Evolutionary conservation across 2,113 vertebrate species (phyloP).

Genomic region (Raphicerus campestris): DNA sequence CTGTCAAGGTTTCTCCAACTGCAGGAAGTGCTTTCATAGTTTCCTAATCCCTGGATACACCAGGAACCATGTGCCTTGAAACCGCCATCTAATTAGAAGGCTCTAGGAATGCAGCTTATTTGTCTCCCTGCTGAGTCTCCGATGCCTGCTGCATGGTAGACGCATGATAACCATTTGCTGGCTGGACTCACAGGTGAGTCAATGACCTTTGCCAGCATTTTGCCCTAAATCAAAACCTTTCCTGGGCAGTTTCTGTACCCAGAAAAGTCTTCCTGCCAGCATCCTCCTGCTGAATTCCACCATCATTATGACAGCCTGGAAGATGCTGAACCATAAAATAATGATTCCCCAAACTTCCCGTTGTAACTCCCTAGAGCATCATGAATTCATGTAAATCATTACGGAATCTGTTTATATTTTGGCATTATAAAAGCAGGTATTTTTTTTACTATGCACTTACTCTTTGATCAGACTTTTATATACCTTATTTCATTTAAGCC

Average conservation of each 20-base stretch:
- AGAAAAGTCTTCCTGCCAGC: not conserved
- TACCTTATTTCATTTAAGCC: slow-evolving; percentile 42
- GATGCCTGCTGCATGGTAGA: not conserved
- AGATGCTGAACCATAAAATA: slow-evolving; percentile 32
- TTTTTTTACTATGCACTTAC: slow-evolving; percentile 10
- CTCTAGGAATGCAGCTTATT: not conserved
- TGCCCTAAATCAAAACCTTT: not conserved
- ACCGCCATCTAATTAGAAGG: not conserved
- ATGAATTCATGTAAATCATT: slow-evolving; percentile 37
- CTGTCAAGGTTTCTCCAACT: not conserved
- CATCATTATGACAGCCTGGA: not conserved
- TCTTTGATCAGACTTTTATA: slow-evolving; percentile 55
- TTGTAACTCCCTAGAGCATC: not conserved
- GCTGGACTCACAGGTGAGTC: not conserved
- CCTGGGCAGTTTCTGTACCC: not conserved
- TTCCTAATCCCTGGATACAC: not conserved
- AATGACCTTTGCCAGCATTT: not conserved
- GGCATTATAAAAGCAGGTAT: slow-evolving; percentile 20
- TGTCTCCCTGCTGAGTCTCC: not conserved
- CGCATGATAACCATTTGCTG: not conserved
- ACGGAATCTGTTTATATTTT: slow-evolving; percentile 41
- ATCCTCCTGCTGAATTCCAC: not conserved
- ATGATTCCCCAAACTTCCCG: not conserved
- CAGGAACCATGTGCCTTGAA: not conserved
- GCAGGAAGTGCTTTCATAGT: not conserved